Evolutionary conservation across 35 echinoderm and acorn worm genomes (phyloP).

Genomic region (Heliocidaris erythrogramma): DNA sequence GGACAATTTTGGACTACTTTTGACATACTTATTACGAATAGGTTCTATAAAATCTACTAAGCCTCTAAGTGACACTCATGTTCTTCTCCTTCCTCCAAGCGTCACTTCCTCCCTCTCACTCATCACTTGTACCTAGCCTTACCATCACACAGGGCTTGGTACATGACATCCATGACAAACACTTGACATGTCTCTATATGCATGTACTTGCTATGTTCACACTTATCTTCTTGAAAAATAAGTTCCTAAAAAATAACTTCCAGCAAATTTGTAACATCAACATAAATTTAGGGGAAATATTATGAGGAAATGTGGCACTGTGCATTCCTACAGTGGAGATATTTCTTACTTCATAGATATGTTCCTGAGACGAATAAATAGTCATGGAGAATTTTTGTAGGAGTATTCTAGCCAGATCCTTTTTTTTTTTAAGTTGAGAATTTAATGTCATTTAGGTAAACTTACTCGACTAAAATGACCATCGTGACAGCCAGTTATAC

Average conservation of each 20-base stretch:
- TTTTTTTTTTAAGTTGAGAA: too few species aligned
- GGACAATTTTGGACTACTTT: neutral
- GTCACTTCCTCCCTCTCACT: neutral
- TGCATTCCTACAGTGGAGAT: too few species aligned
- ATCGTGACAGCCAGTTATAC: too few species aligned
- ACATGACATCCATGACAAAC: neutral
- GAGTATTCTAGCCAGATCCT: too few species aligned
- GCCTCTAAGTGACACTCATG: neutral
- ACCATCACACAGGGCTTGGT: neutral
- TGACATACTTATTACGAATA: neutral
- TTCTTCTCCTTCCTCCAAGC: neutral
- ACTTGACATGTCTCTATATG: neutral
- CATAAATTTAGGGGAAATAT: neutral
- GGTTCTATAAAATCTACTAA: neutral
- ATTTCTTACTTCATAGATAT: too few species aligned
- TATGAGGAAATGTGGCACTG: too few species aligned
- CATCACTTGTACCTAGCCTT: neutral
- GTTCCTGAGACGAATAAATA: too few species aligned
- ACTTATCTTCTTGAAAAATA: neutral
- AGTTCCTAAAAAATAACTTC: neutral
- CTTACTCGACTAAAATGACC: too few species aligned
- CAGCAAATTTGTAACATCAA: neutral
- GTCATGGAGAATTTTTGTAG: too few species aligned
- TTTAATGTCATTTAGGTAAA: too few species aligned
- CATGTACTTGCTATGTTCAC: neutral